These are phyloP conservation scores for Atractosteus spatula DNA, from an alignment of 2,113 vertebrate species.

Conservation along the genomic window DNA sequence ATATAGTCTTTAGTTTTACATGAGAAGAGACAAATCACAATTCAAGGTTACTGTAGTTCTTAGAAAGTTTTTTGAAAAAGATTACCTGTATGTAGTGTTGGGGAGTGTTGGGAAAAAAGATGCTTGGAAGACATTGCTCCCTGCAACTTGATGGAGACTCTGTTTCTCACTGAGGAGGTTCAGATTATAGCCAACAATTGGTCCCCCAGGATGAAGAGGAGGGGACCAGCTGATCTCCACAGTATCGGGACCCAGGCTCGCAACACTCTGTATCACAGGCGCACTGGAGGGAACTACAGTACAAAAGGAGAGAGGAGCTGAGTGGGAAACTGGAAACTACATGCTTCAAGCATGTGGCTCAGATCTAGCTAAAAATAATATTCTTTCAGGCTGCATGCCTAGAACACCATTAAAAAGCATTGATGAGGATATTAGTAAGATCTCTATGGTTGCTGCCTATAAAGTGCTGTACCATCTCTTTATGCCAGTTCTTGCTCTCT, in stretches of 20 bases:
- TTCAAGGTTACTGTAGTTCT: constrained; percentile 25
- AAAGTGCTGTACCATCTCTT: too few species aligned
- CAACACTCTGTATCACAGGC: constrained; percentile 55
- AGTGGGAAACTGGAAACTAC: too few species aligned
- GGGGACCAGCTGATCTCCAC: constrained; percentile 71
- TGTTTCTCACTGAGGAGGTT: constrained; percentile 54
- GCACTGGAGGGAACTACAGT: constrained; percentile 59
- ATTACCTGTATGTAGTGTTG: constrained; percentile 69
- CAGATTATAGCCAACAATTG: constrained; percentile 70
- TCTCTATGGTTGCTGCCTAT: too few species aligned
- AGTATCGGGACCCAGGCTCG: constrained; percentile 57
- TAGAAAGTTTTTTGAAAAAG: not conserved
- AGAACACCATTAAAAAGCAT: too few species aligned
- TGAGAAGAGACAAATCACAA: not conserved
- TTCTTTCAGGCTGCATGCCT: too few species aligned
- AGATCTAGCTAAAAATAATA: too few species aligned
- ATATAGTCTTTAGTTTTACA: not conserved
- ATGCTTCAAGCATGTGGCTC: too few species aligned
- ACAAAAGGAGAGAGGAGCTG: constrained; percentile 8
- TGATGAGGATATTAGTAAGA: too few species aligned
- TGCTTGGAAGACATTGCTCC: constrained; percentile 59
- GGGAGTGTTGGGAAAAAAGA: constrained; percentile 64
- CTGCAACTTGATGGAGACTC: constrained; percentile 45
- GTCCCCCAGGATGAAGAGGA: constrained; percentile 62
- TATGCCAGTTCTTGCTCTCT: too few species aligned